Percentiles rank a stretch among this genome's conserved stretches.
Conservation (phyloP, 2,113 vertebrate genomes). For the Machaerirhynchus nigripectus region DNA sequence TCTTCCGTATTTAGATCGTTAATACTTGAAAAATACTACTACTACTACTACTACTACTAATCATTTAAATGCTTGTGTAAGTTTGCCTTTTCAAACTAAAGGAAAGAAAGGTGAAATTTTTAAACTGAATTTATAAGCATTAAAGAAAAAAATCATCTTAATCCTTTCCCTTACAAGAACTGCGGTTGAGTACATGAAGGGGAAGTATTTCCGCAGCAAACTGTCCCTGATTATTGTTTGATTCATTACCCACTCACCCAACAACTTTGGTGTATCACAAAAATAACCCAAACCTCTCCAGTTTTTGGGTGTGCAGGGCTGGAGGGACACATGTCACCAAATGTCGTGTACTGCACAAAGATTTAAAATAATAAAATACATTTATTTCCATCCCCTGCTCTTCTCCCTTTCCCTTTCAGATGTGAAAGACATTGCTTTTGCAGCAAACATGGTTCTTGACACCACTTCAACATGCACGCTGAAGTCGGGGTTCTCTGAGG, state of each 20-base stretch:
- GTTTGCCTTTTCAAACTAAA: background rate
- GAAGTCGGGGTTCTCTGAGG: background rate
- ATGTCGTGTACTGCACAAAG: accelerated
- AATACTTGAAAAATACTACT: background rate
- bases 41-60: no score
- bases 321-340: background rate
- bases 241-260: background rate
- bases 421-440: background rate
- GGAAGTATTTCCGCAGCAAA: background rate
- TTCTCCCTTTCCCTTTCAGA: background rate
- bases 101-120: background rate
- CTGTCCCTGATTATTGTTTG: background rate
- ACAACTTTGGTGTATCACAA: background rate
- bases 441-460: background rate
- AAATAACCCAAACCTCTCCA: background rate
- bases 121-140: background rate
- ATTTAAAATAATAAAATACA: background rate
- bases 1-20: background rate
- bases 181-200: accelerated
- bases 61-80: background rate
- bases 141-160: background rate
- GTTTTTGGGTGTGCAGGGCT: background rate
- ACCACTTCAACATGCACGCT: accelerated
- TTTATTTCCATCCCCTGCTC: background rate
- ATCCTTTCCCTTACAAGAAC: background rate